Conservation (phyloP, 2,888 invertebrate genomes). For the Spilosoma lubricipeda region DNA sequence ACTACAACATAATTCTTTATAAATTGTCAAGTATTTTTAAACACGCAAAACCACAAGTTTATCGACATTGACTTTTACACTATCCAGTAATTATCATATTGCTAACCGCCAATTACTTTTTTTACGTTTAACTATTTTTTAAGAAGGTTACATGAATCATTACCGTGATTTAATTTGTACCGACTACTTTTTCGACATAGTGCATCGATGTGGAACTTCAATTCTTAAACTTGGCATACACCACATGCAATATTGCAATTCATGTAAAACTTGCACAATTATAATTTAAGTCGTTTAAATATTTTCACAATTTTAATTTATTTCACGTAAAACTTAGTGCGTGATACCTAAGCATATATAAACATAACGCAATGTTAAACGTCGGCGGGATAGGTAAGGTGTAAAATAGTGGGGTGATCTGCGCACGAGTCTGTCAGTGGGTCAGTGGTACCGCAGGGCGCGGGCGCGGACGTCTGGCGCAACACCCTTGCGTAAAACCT, state of each 20-base stretch:
- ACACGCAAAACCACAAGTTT: neutral
- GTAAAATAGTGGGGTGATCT: conserved; percentile 66
- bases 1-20: neutral
- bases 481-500: conserved; percentile 83
- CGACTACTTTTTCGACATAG: conserved; percentile 17
- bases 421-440: conserved; percentile 75
- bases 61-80: conserved; percentile 1
- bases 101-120: neutral
- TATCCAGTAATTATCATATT: conserved; percentile 1
- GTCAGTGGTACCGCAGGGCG: conserved; percentile 84
- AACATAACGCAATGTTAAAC: conserved; percentile 47
- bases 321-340: conserved; percentile 22
- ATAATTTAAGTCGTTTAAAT: conserved; percentile 7
- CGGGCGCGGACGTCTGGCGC: conserved; percentile 77
- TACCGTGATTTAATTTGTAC: conserved; percentile 6
- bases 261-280: conserved; percentile 25
- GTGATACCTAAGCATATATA: conserved; percentile 34
- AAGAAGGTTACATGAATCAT: neutral
- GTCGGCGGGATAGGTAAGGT: conserved; percentile 57
- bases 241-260: conserved; percentile 14
- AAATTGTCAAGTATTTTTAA: neutral
- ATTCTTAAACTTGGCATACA: conserved; percentile 21
- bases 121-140: neutral
- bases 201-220: conserved; percentile 28
- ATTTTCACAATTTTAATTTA: conserved; percentile 22